These are phyloP conservation scores for Parazoanthus atlanticus DNA, from an alignment of 92 coral and sea anemone species.

Conservation along the genomic window DNA sequence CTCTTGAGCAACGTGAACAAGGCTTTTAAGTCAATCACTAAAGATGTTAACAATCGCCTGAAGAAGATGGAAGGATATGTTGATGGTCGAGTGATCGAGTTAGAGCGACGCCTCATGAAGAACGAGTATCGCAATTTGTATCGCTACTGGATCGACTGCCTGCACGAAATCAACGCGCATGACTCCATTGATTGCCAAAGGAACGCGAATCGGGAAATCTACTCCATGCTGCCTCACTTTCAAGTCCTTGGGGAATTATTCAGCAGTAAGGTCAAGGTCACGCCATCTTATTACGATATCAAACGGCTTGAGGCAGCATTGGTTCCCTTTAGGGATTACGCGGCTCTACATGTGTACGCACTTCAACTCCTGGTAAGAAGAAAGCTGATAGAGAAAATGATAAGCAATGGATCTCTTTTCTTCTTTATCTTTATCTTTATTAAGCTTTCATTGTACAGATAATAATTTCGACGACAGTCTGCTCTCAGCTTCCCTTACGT, in stretches of 20 bases:
- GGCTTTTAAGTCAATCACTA: background rate
- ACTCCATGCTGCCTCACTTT: constrained; percentile 15
- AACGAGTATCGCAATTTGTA: background rate
- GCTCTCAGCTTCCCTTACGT: too few relatives aligned
- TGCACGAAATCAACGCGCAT: background rate
- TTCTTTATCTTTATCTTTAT: too few relatives aligned
- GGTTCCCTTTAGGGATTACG: constrained; percentile 3
- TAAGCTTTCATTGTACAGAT: too few relatives aligned
- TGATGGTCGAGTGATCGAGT: constrained; percentile 11
- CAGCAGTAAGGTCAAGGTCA: background rate
- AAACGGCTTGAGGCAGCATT: constrained; percentile 21
- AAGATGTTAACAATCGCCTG: constrained; percentile 19
- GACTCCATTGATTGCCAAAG: constrained; percentile 11
- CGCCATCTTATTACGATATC: constrained; percentile 14
- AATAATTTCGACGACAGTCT: too few relatives aligned
- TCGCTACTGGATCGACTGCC: constrained; percentile 12
- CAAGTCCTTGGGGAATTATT: constrained; percentile 9
- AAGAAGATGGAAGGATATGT: constrained; percentile 21
- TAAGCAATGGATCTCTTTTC: too few relatives aligned
- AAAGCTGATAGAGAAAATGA: too few relatives aligned
- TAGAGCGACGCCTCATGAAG: constrained; percentile 6
- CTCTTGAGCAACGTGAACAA: constrained; percentile 15
- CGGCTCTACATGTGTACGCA: background rate
- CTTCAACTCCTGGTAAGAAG: constrained; percentile 14
- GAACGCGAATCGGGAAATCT: background rate